These are phyloP conservation scores for Rhagophthalmus giganteus DNA, from an alignment of 2,888 invertebrate species.

Conservation along the genomic window DNA sequence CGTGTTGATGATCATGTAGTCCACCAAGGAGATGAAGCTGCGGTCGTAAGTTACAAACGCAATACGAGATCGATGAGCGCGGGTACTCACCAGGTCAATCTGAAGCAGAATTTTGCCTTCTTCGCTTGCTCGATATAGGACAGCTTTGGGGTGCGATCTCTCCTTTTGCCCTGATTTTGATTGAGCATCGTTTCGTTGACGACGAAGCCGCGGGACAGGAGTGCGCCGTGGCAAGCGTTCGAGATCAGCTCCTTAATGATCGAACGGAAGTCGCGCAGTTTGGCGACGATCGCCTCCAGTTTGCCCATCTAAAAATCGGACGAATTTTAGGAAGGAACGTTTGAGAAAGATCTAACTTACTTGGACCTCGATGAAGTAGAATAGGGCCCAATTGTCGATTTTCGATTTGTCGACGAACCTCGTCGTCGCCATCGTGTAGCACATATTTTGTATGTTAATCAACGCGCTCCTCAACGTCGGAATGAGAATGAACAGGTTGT, in stretches of 20 bases:
- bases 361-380: conserved; percentile 73
- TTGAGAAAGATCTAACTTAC: conserved; percentile 48
- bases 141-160: conserved; percentile 64
- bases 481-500: conserved; percentile 75
- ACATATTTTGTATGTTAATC: conserved; percentile 70
- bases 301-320: conserved; percentile 54
- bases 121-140: conserved; percentile 86
- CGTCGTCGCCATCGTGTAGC: conserved; percentile 63
- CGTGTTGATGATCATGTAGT: conserved; percentile 72
- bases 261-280: conserved; percentile 57
- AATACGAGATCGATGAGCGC: neutral
- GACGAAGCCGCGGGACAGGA: conserved; percentile 76
- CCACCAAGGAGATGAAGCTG: conserved; percentile 72
- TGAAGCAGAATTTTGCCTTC: conserved; percentile 78
- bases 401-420: conserved; percentile 64
- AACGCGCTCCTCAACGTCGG: conserved; percentile 72
- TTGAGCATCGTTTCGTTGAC: conserved; percentile 64
- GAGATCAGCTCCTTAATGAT: conserved; percentile 63
- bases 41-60: conserved; percentile 7
- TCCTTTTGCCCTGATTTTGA: conserved; percentile 23
- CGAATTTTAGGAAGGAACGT: neutral
- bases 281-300: conserved; percentile 46
- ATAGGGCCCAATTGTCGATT: conserved; percentile 61
- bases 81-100: conserved; percentile 71
- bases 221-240: conserved; percentile 74